Conservation (phyloP, 2,888 invertebrate genomes). For the Euphydryas editha region DNA sequence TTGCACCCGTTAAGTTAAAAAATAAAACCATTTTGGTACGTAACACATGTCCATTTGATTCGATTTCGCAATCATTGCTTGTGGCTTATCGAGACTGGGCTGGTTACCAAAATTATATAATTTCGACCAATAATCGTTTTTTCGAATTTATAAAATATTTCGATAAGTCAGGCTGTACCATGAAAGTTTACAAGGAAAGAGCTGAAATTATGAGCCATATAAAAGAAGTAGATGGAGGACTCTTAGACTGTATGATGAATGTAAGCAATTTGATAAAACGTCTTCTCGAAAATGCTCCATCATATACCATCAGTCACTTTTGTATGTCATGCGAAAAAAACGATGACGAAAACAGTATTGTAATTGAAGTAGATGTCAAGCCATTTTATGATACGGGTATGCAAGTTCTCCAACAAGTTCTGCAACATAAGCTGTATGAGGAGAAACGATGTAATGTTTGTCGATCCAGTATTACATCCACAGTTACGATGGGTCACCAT, state of each 20-base stretch:
- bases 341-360: no score
- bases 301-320: no score
- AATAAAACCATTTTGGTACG: not conserved
- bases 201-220: not conserved
- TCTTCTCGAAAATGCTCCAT: not conserved
- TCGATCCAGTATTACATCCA: no score
- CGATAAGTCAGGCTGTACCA: not conserved
- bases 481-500: no score
- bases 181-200: not conserved
- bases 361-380: no score
- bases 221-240: not conserved
- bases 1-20: not conserved
- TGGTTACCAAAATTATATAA: not conserved
- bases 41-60: not conserved
- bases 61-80: not conserved
- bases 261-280: not conserved
- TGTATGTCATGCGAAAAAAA: no score
- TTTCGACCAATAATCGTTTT: not conserved
- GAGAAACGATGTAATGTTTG: no score
- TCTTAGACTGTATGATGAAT: not conserved
- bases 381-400: no score
- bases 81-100: not conserved
- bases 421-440: no score
- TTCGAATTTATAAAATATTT: not conserved
- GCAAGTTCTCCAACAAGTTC: no score